Base-by-base conservation (phyloP, 30 jellyfish, hydroid and myxozoan species). In the Hydractinia symbiolongicarpus region DNA sequence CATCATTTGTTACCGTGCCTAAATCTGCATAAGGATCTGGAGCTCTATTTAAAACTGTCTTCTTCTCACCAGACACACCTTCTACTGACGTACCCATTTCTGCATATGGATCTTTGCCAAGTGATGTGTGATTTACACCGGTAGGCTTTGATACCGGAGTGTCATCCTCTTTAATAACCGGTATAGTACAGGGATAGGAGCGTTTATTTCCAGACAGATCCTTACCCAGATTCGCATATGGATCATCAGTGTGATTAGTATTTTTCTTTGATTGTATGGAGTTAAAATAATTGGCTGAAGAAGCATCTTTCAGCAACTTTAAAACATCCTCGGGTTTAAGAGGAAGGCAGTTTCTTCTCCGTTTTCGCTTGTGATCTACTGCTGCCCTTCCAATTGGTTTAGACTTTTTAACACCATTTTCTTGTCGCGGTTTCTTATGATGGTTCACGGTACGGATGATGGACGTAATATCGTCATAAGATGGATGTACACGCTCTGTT, bases 11-110 rank as follows among this genome's bases (percentile, higher is more conserved):
- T 13, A 77, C 85, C 17, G 95, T 79, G 9, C 97, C 97, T 82
- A 90, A 72, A 50, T 90, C 97, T 3, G 95, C 94, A 60, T 90
- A 90, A 7, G 95, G 97, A 78, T 90, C 97, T 13, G 73, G 54
- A 11, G 57, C 73, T 54, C 30, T 58, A 58, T 58, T 16, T 58
- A 58, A 11, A 64, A 64, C 40, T 6, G 74, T 64, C 4, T 64
- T 64, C 40, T 64, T 64, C 74, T 64, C 40, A 6, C 40, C 74
- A 1, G 74, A 44, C 69, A 17, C 69, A 9, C 56, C 80, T 71
- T 71, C 52, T 64, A 56, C 83, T 5, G 84, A 55, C 11, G 86
- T 81, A 19, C 89, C 89, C 76, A 81, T n/a, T 19, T 81, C 89
- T 0, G 86, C 89, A 70, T 81, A 81, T 20, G 89, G 89, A 54